Evolutionary conservation across 2,888 invertebrate genomes (phyloP), one percentile per base, ranked within the genome.

Genomic region (Myopa tessellatipennis): DNA sequence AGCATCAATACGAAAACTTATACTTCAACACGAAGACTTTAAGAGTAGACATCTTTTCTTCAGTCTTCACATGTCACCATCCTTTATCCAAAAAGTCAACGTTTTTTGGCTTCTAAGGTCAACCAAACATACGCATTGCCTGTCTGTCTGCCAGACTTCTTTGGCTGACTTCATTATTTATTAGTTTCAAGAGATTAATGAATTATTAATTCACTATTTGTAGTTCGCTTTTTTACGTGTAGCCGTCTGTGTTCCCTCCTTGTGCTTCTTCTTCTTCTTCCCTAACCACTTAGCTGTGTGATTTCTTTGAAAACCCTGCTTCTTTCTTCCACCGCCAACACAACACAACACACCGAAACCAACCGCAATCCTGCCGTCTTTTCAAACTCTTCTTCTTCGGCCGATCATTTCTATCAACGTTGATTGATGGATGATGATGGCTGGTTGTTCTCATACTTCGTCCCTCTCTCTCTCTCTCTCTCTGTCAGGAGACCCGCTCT

Each of bases 341-440:
- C 18, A 60, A 69, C 14, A 60, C 36, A 60, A 69, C 36, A 60
- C 36, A 67, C 67, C 55, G n/a, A 67, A 55, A 40, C 40, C 60
- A 60, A 68, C 45, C 75, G 36, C 75, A 76, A 68, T 60, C 75
- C 58, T 75, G 55, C 26, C 34, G 68, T 69, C 55, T 18, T 40
- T 61, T 63, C 16, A 4, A 61, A 26, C 16, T 61, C 52, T 45
- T 58, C 65, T 38, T 68, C 65, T 38, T 68, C 67, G 34, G 58
- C 14, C 76, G 76, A 76, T 70, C 76, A 61, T 69, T 70, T 69
- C 52, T 52, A 69, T 74, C 68, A 77, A 82, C 81, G 82, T 83
- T 84, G 84, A 84, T 84, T 84, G 84, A 84, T 84, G 84, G 85
- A 84, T 84, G 84, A 84, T 84, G 84, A 83, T 84, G 52, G 52